Conservation (phyloP, 1,140 invertebrate species). For the Heliconius hermathena region DNA sequence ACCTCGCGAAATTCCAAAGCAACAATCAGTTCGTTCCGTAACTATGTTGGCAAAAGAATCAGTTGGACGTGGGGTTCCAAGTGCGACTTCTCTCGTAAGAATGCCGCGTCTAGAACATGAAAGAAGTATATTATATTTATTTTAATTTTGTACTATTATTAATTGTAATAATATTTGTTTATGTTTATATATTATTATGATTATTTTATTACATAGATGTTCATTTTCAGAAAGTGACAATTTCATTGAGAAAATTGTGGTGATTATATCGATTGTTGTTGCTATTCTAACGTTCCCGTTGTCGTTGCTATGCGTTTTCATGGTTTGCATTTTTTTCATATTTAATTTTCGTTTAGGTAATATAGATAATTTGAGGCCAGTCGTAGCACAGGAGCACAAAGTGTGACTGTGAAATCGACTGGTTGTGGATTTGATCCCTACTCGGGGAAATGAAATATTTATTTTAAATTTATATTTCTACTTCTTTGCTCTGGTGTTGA, state of each 20-base stretch:
- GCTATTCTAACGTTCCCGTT: constrained; percentile 54
- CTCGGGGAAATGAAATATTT: no score
- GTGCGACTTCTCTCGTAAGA: background rate
- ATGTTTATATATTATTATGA: background rate
- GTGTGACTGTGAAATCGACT: no score
- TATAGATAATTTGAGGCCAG: background rate
- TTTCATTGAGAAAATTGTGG: constrained; percentile 48
- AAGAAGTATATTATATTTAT: background rate
- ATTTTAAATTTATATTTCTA: no score
- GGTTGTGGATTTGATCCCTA: no score
- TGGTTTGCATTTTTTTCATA: constrained; percentile 43
- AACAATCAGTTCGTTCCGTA: background rate
- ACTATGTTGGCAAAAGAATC: background rate
- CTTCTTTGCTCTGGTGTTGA: no score
- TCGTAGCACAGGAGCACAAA: no score
- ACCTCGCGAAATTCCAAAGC: background rate
- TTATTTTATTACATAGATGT: background rate
- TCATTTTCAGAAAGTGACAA: constrained; percentile 46
- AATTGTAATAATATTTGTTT: background rate
- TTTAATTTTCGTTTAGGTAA: background rate
- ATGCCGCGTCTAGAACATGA: background rate
- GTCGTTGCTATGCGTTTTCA: constrained; percentile 51
- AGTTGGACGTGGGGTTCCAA: background rate
- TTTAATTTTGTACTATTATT: background rate
- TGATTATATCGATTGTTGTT: constrained; percentile 48